phyloP scores from a whole-genome alignment of 2,888 invertebrate species.

The Rhaphigaster nebulosa region DNA sequence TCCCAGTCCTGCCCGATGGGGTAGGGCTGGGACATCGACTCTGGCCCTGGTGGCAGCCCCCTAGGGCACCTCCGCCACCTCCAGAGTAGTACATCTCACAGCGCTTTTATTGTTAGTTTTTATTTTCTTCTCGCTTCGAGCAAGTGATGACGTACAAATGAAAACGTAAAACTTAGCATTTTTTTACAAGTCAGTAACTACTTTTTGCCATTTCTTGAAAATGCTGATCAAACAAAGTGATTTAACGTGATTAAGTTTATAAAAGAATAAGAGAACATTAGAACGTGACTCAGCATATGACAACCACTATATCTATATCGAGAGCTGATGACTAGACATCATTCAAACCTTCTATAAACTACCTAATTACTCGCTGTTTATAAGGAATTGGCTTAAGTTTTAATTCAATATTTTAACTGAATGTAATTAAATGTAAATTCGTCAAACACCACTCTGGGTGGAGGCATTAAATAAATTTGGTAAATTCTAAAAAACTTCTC shows the following conservation, averaged over 20 bases:
- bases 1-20: conserved; percentile 78
- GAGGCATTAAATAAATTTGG: no score
- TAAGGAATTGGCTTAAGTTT: no score
- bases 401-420: no score
- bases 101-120: neutral
- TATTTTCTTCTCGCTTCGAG: neutral
- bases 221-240: neutral
- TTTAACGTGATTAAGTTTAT: neutral
- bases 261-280: neutral
- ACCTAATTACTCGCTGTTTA: no score
- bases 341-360: no score
- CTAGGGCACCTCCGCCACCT: conserved; percentile 66
- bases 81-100: conserved; percentile 61
- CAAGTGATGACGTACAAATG: neutral
- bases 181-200: neutral
- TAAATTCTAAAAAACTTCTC: no score
- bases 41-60: conserved; percentile 69
- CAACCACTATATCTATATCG: neutral
- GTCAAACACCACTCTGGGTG: no score
- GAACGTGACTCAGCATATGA: neutral
- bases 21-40: conserved; percentile 70
- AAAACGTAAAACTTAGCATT: neutral
- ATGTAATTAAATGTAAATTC: no score
- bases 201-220: neutral
- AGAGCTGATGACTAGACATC: no score